Conservation (phyloP, 2,113 vertebrate species). For the Macroglossus sobrinus region DNA sequence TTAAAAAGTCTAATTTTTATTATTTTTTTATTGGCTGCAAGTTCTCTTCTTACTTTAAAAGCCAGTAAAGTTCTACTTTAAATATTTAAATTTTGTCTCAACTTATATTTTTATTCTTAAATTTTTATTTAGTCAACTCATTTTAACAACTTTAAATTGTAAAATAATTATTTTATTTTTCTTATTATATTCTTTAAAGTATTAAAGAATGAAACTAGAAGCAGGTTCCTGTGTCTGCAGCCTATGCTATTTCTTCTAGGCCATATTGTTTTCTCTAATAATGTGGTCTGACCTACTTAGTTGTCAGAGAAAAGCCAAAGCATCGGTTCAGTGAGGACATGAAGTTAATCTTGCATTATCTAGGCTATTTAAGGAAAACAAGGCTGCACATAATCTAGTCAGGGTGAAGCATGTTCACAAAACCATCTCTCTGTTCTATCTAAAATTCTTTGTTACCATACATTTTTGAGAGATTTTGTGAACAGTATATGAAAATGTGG, state of each 20-base stretch:
- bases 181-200: neutral
- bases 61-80: neutral
- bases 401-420: neutral
- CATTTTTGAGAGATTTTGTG: neutral
- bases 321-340: neutral
- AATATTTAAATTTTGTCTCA: neutral
- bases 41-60: neutral
- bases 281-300: slow-evolving; percentile 5
- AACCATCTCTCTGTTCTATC: neutral
- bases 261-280: neutral
- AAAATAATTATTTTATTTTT: neutral
- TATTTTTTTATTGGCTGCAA: neutral
- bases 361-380: slow-evolving; percentile 19
- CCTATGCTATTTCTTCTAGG: neutral
- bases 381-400: neutral
- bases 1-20: neutral
- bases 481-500: neutral
- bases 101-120: neutral
- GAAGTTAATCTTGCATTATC: slow-evolving; percentile 19
- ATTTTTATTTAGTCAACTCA: neutral
- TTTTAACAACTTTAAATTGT: slow-evolving; percentile 5
- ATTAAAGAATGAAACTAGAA: neutral
- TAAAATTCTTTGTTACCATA: neutral
- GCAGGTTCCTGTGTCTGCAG: neutral
- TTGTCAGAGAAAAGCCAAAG: neutral